These are phyloP conservation scores for Lophura nycthemera DNA, from an alignment of 2,113 vertebrate genomes.

Conservation along the genomic window DNA sequence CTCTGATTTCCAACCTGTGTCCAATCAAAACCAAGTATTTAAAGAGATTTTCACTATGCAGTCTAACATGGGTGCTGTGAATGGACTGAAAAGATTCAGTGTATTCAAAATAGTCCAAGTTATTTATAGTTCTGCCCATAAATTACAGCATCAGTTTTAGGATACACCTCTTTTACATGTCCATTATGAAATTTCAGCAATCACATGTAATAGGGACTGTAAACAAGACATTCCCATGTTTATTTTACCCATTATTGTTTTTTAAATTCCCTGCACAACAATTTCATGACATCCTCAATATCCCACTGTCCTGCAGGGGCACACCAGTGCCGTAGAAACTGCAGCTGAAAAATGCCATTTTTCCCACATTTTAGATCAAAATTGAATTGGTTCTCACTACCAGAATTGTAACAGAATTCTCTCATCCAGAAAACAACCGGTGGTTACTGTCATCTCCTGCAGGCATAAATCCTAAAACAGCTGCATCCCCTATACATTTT, in stretches of 20 bases:
- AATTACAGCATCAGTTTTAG: not conserved
- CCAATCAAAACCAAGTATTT: not conserved
- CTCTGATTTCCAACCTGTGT: not conserved
- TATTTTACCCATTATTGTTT: not conserved
- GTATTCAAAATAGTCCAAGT: not conserved
- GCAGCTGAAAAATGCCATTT: not conserved
- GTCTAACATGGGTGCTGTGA: not conserved
- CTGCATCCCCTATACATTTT: not conserved
- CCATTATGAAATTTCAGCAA: not conserved
- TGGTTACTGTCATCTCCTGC: not conserved
- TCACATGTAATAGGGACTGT: not conserved
- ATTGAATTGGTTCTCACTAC: not conserved
- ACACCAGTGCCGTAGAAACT: not conserved
- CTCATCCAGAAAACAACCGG: not conserved
- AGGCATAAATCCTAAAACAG: not conserved
- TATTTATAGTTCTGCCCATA: not conserved
- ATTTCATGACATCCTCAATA: too few relatives aligned
- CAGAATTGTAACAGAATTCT: not conserved
- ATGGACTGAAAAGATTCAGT: not conserved
- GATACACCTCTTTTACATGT: not conserved
- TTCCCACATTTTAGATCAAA: not conserved
- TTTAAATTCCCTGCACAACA: not conserved
- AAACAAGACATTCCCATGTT: not conserved
- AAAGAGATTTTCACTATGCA: not conserved
- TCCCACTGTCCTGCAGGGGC: not conserved